These are phyloP conservation scores for Sapayoa aenigma DNA, from an alignment of 2,113 vertebrate genomes.

Conservation along the genomic window DNA sequence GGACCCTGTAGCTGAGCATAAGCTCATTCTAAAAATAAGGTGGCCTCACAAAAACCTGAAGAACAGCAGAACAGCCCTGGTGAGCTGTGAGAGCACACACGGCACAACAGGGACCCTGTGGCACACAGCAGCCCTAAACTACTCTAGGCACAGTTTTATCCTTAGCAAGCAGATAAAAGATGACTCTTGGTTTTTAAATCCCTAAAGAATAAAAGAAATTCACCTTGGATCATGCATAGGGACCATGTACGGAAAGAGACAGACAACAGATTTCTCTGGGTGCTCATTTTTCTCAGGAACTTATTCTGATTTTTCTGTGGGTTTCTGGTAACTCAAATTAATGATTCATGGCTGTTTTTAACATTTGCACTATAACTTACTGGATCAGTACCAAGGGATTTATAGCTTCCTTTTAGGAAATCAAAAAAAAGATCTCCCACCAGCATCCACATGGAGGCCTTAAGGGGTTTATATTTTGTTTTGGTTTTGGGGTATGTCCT, in stretches of 20 bases:
- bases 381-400: neutral
- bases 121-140: conserved; percentile 6
- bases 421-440: neutral
- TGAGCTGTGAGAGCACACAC: neutral
- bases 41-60: conserved; percentile 3
- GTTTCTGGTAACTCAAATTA: neutral
- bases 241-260: neutral
- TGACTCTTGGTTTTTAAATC: neutral
- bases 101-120: neutral
- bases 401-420: neutral
- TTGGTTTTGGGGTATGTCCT: neutral
- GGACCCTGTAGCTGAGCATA: neutral
- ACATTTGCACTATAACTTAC: neutral
- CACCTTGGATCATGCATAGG: neutral
- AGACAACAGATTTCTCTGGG: neutral
- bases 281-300: neutral
- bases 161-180: conserved; percentile 22
- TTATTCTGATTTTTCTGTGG: neutral
- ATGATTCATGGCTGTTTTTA: conserved; percentile 22
- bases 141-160: conserved; percentile 10
- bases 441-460: neutral
- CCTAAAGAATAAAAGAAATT: conserved; percentile 10
- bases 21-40: conserved; percentile 41
- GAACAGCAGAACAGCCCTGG: neutral
- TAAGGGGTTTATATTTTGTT: neutral